Base-by-base conservation (phyloP, 2,797 vertebrate genomes). In the Brachyalestes nurse region DNA sequence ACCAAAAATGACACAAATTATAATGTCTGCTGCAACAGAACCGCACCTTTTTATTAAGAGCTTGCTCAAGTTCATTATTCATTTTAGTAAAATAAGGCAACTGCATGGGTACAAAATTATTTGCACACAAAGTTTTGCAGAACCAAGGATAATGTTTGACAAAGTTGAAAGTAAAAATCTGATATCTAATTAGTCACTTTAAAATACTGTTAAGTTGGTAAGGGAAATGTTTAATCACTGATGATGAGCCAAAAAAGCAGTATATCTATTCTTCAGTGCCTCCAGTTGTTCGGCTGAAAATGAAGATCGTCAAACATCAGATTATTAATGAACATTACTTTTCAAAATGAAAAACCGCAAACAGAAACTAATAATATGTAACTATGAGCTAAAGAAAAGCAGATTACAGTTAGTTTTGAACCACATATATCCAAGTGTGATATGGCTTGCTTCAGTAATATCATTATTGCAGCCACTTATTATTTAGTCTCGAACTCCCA, bases 221-320 rank as follows among this genome's bases (percentile, higher is more conserved):
- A 12, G 9, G 16, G 19, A 65, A 82, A 51, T 69, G 51, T 55
- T 5, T 81, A n/a, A 77, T 64, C 45, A 77, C 1, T 77, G 66
- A 25, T 78, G 60, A 70, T 45, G 82, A 5, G 82, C 85, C 12
- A 89, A 84, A 71, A 90, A 88, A 77, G 91, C 79, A 76, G 61
- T 53, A 9, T 90, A 88, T 80, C 73, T 83, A 40, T 83, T 88
- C 72, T 71, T 87, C 7, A 95, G 79, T 19, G 89, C 85, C 69
- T 92, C 87, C 90, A 94, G 34, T 38, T 88, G 88, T 40, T 93
- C 85, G 6, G 89, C 94, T 95, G 82, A 8, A 58, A 81, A 81
- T 70, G 55, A 79, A 74, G 28, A 28, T 28, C 28, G 28, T 28
- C 28, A 13, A 12, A 72, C 21, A 7, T 74, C 17, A 25, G 67